A percentile compares a stretch with the other conserved stretches of the same genome.
These are phyloP conservation scores for Nebria ingens DNA, from an alignment of 1,140 invertebrate species.

Conservation along the genomic window DNA sequence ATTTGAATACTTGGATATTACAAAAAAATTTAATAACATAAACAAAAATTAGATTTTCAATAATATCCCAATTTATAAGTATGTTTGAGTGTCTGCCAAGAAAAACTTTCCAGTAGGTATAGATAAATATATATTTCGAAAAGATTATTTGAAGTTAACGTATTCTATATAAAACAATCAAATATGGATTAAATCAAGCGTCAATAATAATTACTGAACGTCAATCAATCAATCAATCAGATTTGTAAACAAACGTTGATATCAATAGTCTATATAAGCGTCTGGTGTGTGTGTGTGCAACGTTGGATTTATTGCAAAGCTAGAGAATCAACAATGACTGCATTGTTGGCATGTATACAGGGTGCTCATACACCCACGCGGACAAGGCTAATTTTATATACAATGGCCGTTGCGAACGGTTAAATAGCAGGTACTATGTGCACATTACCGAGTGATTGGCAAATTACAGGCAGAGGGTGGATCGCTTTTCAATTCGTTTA, in stretches of 20 bases:
- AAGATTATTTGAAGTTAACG: too few relatives aligned
- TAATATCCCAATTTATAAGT: too few relatives aligned
- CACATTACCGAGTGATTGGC: slow-evolving; percentile 5
- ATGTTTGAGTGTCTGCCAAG: too few relatives aligned
- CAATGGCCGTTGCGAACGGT: background rate
- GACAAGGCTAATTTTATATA: slow-evolving; percentile 8
- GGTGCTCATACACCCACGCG: background rate
- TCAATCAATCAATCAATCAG: background rate
- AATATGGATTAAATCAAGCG: background rate
- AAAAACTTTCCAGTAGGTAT: too few relatives aligned
- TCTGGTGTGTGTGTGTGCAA: too few relatives aligned
- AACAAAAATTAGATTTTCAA: too few relatives aligned
- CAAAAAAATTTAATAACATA: too few relatives aligned
- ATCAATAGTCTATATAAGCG: too few relatives aligned
- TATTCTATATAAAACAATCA: too few relatives aligned
- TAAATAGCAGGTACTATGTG: slow-evolving; percentile 9
- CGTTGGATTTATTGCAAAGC: too few relatives aligned
- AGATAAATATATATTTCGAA: too few relatives aligned
- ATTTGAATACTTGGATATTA: too few relatives aligned
- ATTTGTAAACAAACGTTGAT: background rate
- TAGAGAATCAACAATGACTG: slow-evolving; percentile 1
- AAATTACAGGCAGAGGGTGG: background rate
- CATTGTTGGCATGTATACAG: slow-evolving; percentile 3
- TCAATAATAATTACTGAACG: background rate
- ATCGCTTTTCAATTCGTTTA: background rate